Base-by-base conservation (phyloP, 2,888 invertebrate genomes). In the Myathropa florea region DNA sequence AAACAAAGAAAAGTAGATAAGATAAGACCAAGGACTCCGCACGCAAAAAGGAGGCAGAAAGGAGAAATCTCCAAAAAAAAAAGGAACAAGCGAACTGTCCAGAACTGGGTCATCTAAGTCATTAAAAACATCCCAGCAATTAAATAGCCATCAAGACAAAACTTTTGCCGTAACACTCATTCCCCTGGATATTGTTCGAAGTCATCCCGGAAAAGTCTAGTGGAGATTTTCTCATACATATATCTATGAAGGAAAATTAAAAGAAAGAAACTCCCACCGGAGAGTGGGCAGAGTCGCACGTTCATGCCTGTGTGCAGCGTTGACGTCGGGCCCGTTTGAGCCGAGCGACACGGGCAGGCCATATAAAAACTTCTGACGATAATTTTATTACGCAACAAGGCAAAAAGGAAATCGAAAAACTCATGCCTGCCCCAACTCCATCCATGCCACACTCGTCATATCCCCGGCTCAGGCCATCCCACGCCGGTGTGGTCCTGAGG, bases 41-140 rank as follows among this genome's bases (percentile, higher is more conserved):
- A n/a, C 12, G 21, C 26, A 39, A 21, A 46, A 18, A 46, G 7
- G 7, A 46, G 7, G 6, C n/a, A n/a, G 2, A 18, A 46, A 6
- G 7, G 18, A 7, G 18, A 18, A 46, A 18, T 18, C 18, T 10
- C 24, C 24, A 55, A 23, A 23, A 12, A 21, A 23, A 55, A 55
- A 3, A 14, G 7, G 14, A n/a, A 53, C 60, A 28, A 30, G 6
- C 18, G 18, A 46, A 46, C 46, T 18, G 46, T 46, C 46, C 18
- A 70, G 26, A 68, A 68, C 65, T 60, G 23, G 70, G 55, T 68
- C 86, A 79, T 63, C 30, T 33, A 77, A 81, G 72, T 68, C 80
- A 77, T 88, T 88, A 84, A 64, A 77, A 84, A 81, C 80, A 81
- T 73, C 36, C 84, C 26, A 77, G 65, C 84, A 80, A 88, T 88